Evolutionary conservation across 2,113 vertebrate genomes (phyloP), one percentile per base, ranked within the genome.

Genomic region (Phyllostomus hastatus): DNA sequence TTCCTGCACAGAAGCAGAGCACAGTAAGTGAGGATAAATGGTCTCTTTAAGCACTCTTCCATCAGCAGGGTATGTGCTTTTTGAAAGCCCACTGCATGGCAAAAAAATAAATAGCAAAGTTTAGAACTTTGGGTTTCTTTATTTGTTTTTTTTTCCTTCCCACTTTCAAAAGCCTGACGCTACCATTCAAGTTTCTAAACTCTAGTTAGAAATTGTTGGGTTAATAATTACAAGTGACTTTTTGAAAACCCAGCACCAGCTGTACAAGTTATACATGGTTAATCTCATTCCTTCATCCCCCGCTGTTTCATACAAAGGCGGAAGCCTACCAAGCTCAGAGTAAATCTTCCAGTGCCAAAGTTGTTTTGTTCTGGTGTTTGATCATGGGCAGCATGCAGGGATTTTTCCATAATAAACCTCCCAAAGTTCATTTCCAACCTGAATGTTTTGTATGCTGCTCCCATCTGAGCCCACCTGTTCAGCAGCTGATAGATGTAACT

Each of bases 401-500:
- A 97, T 98, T 98, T 98, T 84, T 98, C 97, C 97, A 98, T 98
- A 99, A 98, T 98, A 98, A 98, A 98, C 98, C 97, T 98, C 97
- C 98, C 96, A 90, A 98, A 98, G 98, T 98, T 98, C 98, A 98
- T 98, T 98, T 98, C 97, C 97, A 99, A 99, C 98, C 98, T 98
- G 98, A 98, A 98, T 97, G 98, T 98, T 97, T 96, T 97, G 94
- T 98, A 97, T 87, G 95, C 96, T 10, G 97, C 97, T 95, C 98
- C 98, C 98, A 98, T 98, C 98, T 98, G 98, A 98, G 97, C 98
- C 98, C 99, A 99, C 99, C 99, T 99, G 99, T 99, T 99, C 59
- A 98, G 98, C 99, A 99, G 99, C 99, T 99, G 99, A 99, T 99
- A 99, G 98, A 99, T 98, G 78, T 98, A 99, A 95, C 98, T 98